phyloP scores from a whole-genome alignment of 2,888 invertebrate species.

The Meteorus cinctellus region DNA sequence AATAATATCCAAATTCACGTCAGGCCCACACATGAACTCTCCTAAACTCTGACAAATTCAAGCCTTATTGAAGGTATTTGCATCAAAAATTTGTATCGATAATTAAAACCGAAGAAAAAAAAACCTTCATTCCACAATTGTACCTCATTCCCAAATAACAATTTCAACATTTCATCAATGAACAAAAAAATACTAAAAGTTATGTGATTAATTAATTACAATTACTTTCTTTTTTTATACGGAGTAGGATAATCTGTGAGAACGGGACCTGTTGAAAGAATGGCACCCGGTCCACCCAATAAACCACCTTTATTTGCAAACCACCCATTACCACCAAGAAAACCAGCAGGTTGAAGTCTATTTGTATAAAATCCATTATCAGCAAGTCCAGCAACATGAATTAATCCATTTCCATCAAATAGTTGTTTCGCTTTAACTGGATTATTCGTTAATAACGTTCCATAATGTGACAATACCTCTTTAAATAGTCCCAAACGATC shows the following conservation, averaged over 20 bases:
- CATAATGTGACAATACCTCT: slow-evolving; percentile 53
- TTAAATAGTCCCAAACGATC: slow-evolving; percentile 57
- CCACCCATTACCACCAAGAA: slow-evolving; percentile 67
- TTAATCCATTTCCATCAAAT: slow-evolving; percentile 46
- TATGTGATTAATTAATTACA: background rate
- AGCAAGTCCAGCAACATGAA: slow-evolving; percentile 56
- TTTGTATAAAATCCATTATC: slow-evolving; percentile 62
- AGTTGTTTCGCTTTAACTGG: slow-evolving; percentile 55
- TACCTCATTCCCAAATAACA: no score
- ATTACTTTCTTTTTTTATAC: slow-evolving; percentile 57
- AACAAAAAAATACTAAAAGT: background rate
- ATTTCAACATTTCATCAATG: background rate
- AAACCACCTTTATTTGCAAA: slow-evolving; percentile 67
- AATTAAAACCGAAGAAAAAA: no score
- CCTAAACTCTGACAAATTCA: no score
- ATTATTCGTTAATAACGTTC: slow-evolving; percentile 41
- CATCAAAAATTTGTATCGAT: no score
- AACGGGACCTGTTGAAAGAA: slow-evolving; percentile 65
- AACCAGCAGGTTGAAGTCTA: slow-evolving; percentile 62
- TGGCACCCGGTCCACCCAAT: slow-evolving; percentile 65
- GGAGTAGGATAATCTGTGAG: slow-evolving; percentile 66
- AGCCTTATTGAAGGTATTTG: no score
- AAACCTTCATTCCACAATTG: no score
- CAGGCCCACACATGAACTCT: no score
- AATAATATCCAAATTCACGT: no score